Evolutionary conservation across 2,797 vertebrate genomes (phyloP), one percentile per base, ranked within the genome.

Genomic region (Eulemur albifrons): DNA sequence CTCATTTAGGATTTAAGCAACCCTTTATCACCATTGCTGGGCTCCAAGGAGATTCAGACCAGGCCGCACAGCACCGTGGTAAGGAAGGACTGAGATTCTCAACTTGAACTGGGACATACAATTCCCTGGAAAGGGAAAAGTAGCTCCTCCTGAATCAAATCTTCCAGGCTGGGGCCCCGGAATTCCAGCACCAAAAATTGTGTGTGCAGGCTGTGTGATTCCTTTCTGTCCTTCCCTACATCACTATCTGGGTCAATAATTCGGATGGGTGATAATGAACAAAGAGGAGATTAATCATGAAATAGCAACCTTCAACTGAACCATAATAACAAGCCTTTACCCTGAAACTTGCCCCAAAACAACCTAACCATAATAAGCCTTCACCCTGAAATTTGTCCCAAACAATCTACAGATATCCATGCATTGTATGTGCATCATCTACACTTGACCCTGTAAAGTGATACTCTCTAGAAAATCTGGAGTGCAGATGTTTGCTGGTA

Each of bases 261-360:
- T 20, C 7, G 27, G 93, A 96, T 79, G 95, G 90, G 61, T 94
- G 87, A 94, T 63, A 80, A 92, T 2, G 72, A 97, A 97, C 93
- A 97, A 97, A 97, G 94, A 97, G 90, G 93, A 92, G 96, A 97
- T 97, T 97, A 96, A 95, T 96, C 92, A 96, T 76, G 93, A 95
- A 96, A 97, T 94, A 95, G 94, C 93, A 89, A 94, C 96, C 87
- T 63, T 87, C 96, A 92, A 77, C 86, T 97, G 96, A 98, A 97
- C 94, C 94, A 93, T 69, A 70, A 93, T 69, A 75, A 93, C 13
- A 82, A 96, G 70, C 57, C 57, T 90, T 73, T 38, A 61, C 57
- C 72, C 82, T 30, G 57, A 50, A 83, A 50, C 65, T 40, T 82
- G 23, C 65, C 70, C 70, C 89, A 73, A 45, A 77, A 85, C 75